Conservation (phyloP, 1,140 invertebrate genomes). For the Andricus grossulariae region DNA sequence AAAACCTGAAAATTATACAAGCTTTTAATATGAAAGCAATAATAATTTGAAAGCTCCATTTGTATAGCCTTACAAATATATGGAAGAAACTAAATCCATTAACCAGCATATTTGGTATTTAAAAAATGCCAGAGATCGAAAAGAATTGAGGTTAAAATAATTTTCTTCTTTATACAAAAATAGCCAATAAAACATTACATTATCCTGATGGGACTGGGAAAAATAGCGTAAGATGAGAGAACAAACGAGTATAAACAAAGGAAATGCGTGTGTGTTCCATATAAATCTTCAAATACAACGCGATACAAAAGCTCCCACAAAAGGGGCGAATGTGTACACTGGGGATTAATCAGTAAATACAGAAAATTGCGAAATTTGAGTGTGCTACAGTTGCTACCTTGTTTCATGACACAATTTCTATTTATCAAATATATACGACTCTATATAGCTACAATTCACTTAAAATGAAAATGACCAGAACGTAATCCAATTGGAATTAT, state of each 20-base stretch:
- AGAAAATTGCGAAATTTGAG: neutral
- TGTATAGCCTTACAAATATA: too few species aligned
- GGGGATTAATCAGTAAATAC: conserved; percentile 9
- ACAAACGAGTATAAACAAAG: neutral
- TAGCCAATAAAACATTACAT: neutral
- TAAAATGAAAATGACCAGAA: too few species aligned
- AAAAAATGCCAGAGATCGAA: neutral
- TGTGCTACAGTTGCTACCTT: neutral
- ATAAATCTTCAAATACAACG: conserved; percentile 11
- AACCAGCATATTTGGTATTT: too few species aligned
- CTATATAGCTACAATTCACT: too few species aligned
- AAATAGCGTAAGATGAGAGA: neutral
- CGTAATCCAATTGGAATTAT: too few species aligned
- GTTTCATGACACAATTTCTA: too few species aligned
- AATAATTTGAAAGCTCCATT: too few species aligned
- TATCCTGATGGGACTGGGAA: neutral
- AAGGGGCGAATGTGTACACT: neutral
- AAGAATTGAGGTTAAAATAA: neutral
- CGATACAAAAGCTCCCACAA: conserved; percentile 8
- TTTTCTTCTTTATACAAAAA: neutral
- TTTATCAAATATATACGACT: too few species aligned
- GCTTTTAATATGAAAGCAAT: too few species aligned
- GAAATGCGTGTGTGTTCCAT: neutral
- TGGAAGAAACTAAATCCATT: too few species aligned
- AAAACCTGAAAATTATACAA: too few species aligned